Conservation (phyloP, 2,888 invertebrate species). For the Ashinkailepas kermadecensis region DNA sequence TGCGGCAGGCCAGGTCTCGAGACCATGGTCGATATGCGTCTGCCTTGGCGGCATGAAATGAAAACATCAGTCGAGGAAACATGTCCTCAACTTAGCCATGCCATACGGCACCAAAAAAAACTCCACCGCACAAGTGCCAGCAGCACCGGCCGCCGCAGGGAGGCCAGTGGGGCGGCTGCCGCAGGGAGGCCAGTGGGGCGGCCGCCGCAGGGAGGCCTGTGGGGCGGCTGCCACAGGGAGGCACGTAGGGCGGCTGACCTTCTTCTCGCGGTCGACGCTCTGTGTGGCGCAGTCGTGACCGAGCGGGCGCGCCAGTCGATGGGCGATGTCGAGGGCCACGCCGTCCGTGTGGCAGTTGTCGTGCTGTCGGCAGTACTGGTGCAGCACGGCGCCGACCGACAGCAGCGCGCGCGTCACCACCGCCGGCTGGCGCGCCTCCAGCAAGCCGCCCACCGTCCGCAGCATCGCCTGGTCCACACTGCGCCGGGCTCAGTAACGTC, state of each 20-base stretch:
- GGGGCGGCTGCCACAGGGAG: too few species aligned
- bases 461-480: constrained; percentile 4
- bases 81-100: too few species aligned
- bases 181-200: too few species aligned
- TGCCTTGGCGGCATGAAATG: too few species aligned
- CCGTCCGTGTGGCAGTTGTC: constrained; percentile 24
- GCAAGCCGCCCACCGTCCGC: not conserved
- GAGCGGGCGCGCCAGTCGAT: constrained; percentile 23
- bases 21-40: too few species aligned
- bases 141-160: too few species aligned
- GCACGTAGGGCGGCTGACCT: not conserved
- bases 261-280: constrained; percentile 26
- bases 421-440: not conserved
- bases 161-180: too few species aligned
- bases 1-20: too few species aligned
- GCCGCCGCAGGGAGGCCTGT: too few species aligned
- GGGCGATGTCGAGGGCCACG: constrained; percentile 27
- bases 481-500: not conserved
- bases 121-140: too few species aligned
- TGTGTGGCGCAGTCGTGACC: constrained; percentile 23
- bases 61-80: too few species aligned
- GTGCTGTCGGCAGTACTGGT: constrained; percentile 31
- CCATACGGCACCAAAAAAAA: too few species aligned
- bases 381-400: constrained; percentile 30
- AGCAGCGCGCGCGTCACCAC: constrained; percentile 25